Evolutionary conservation across 2,113 vertebrate species (phyloP).

Genomic region (Hypanus sabinus): DNA sequence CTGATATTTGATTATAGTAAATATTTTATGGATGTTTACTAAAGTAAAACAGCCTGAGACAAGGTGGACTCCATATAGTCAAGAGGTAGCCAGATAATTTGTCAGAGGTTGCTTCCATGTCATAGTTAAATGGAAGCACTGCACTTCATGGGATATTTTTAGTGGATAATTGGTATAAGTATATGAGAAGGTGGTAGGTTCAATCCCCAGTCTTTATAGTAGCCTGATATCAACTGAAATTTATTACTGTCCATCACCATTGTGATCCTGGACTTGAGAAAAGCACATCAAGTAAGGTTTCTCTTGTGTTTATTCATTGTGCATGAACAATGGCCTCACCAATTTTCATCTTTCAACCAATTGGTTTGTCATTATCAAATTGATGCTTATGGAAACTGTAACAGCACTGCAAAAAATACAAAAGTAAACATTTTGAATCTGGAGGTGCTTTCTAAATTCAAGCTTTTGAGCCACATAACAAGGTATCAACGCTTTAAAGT

Average conservation of each 20-base stretch:
- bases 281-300: neutral
- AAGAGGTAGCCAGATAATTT: neutral
- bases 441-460: neutral
- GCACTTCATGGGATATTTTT: neutral
- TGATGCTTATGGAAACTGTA: neutral
- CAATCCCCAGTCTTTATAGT: neutral
- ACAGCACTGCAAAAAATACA: neutral
- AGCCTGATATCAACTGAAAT: neutral
- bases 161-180: neutral
- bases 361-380: too few relatives aligned
- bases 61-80: too few relatives aligned
- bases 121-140: neutral
- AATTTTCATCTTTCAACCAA: neutral
- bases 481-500: neutral
- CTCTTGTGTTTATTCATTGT: neutral
- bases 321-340: neutral
- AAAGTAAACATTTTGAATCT: neutral
- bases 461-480: neutral
- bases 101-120: neutral
- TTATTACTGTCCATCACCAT: neutral
- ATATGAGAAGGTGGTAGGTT: neutral
- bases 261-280: neutral
- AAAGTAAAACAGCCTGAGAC: too few relatives aligned
- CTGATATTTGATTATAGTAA: neutral
- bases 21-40: too few relatives aligned